Conservation (phyloP, 2,113 vertebrate genomes). For the Diphyllodes magnificus region DNA sequence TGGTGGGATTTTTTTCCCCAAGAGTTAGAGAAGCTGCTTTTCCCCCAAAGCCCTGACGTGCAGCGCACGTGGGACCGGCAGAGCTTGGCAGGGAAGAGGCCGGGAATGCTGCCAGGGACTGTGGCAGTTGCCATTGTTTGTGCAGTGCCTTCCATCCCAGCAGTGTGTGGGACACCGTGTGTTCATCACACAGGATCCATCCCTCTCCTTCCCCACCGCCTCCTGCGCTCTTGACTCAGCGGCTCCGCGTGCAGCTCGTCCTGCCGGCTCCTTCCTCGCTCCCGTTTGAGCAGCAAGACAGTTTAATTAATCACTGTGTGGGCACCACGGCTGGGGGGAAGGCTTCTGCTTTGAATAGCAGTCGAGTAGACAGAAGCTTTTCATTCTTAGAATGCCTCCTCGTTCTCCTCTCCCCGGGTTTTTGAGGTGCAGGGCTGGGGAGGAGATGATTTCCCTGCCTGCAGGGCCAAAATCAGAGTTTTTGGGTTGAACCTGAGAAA, state of each 20-base stretch:
- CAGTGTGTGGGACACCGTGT: not conserved
- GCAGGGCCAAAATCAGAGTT: fast-evolving
- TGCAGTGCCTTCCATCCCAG: not conserved
- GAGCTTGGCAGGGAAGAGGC: not conserved
- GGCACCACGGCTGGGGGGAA: not conserved
- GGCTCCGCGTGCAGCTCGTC: not conserved
- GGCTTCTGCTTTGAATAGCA: not conserved
- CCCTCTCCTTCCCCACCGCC: not conserved
- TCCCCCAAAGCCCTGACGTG: fast-evolving
- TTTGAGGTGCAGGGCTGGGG: not conserved
- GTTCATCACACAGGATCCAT: not conserved
- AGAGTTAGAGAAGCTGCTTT: not conserved
- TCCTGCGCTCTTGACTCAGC: not conserved
- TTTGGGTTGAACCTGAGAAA: not conserved
- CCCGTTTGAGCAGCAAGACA: not conserved
- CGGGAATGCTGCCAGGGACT: not conserved
- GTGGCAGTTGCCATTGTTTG: not conserved
- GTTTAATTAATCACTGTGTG: not conserved
- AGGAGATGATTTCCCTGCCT: not conserved
- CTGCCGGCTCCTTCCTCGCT: not conserved
- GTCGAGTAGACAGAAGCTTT: not conserved
- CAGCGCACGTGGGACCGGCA: not conserved
- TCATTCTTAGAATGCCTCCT: not conserved
- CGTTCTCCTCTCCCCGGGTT: not conserved
- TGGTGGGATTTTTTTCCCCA: fast-evolving